A percentile compares a stretch with the other conserved stretches of the same genome.
These are phyloP conservation scores for Fopius arisanus DNA, from an alignment of 1,140 invertebrate species.

Conservation along the genomic window DNA sequence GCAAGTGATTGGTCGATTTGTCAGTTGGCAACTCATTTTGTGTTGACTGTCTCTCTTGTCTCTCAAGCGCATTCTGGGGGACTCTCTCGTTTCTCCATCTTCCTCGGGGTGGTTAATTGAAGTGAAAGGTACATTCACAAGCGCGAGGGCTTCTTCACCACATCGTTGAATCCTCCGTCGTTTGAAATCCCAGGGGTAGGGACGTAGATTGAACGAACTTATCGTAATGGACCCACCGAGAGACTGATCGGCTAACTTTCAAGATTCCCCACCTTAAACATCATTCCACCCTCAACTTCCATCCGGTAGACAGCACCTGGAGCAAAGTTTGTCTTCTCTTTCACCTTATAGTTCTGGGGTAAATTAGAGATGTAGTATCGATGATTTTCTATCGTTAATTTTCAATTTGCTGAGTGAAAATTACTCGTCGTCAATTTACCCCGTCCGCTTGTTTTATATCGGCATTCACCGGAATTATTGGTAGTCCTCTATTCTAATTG, in stretches of 20 bases:
- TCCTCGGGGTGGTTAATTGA: conserved; percentile 27
- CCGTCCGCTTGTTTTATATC: too few relatives aligned
- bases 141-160: not conserved
- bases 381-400: not conserved
- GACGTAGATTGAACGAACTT: conserved; percentile 39
- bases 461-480: too few relatives aligned
- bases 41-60: not conserved
- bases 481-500: too few relatives aligned
- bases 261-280: not conserved
- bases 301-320: not conserved
- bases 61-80: not conserved
- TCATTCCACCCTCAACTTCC: not conserved
- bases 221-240: conserved; percentile 30
- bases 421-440: not conserved
- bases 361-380: not conserved
- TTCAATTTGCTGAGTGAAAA: not conserved
- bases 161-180: not conserved
- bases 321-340: not conserved
- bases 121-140: conserved; percentile 19
- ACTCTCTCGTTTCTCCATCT: conserved; percentile 9
- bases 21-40: conserved; percentile 32
- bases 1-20: conserved; percentile 56
- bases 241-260: conserved; percentile 31
- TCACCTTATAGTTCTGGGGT: not conserved
- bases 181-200: conserved; percentile 2